Conservation (phyloP, 1,140 invertebrate genomes). For the Meloidogyne exigua region DNA sequence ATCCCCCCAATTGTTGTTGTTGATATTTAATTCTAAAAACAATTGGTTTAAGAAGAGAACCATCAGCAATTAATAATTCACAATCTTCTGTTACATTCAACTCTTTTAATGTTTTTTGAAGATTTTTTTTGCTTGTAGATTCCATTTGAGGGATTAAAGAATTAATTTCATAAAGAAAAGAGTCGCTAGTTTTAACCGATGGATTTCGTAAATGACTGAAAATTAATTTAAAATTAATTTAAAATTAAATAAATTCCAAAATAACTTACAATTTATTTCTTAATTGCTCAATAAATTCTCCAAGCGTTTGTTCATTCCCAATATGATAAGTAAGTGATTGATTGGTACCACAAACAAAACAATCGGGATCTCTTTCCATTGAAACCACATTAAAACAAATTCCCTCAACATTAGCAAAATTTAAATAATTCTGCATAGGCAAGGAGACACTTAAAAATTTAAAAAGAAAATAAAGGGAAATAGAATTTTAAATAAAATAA, state of each 20-base stretch:
- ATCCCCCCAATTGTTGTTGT: constrained; percentile 2
- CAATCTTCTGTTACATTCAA: constrained; percentile 28
- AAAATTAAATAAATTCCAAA: no score
- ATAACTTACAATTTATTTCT: constrained; percentile 45
- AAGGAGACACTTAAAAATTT: constrained; percentile 75
- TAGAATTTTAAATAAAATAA: constrained; percentile 2
- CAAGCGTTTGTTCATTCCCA: constrained; percentile 23
- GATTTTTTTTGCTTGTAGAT: constrained; percentile 40
- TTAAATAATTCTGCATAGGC: constrained; percentile 91
- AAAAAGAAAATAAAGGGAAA: constrained; percentile 21
- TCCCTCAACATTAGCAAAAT: constrained; percentile 92
- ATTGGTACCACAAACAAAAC: constrained; percentile 47
- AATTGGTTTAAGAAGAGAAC: constrained; percentile 16
- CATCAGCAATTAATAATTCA: constrained; percentile 37
- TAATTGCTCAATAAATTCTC: constrained; percentile 41
- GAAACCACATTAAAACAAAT: constrained; percentile 93
- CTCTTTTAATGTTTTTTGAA: constrained; percentile 44
- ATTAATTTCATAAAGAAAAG: constrained; percentile 51
- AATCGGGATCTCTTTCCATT: constrained; percentile 75
- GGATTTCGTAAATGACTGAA: constrained; percentile 54
- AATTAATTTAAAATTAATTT: neutral
- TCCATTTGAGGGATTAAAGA: constrained; percentile 48
- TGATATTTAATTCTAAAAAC: constrained; percentile 16
- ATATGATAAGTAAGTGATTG: constrained; percentile 27
- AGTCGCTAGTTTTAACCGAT: constrained; percentile 37